A percentile compares a stretch with the other conserved stretches of the same genome.
Conservation (phyloP, 2,888 invertebrate genomes). For the Cephus spinipes region DNA sequence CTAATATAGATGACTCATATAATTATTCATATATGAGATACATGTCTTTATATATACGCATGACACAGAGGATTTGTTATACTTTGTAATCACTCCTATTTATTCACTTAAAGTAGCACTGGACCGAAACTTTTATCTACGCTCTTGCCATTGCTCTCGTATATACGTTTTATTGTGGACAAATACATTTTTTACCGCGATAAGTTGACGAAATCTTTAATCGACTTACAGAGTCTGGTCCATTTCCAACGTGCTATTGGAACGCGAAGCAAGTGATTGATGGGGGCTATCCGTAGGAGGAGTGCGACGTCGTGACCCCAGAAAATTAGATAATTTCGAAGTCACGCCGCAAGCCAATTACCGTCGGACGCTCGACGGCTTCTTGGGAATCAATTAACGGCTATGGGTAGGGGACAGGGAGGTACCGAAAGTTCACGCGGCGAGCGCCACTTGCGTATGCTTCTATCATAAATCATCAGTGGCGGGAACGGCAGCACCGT, state of each 20-base stretch:
- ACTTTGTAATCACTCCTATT: not conserved
- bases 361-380: slow-evolving; percentile 16
- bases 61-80: not conserved
- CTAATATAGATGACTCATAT: not conserved
- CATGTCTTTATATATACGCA: not conserved
- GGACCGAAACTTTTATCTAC: not conserved
- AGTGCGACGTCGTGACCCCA: slow-evolving; percentile 28
- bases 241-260: not conserved
- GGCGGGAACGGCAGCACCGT: not conserved
- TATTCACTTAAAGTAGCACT: not conserved
- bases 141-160: not conserved
- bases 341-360: slow-evolving; percentile 24
- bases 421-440: slow-evolving; percentile 20
- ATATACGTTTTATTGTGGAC: not conserved
- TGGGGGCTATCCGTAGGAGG: not conserved
- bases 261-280: not conserved
- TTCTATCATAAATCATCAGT: not conserved
- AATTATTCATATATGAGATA: not conserved
- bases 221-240: not conserved
- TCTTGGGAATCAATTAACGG: slow-evolving; percentile 39
- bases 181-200: not conserved
- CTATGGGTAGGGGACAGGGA: slow-evolving; percentile 13
- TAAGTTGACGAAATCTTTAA: not conserved
- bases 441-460: slow-evolving; percentile 11
- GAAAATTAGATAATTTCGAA: slow-evolving; percentile 40